Conservation (phyloP, 2,797 vertebrate genomes). For the Lagocephalus sceleratus region DNA sequence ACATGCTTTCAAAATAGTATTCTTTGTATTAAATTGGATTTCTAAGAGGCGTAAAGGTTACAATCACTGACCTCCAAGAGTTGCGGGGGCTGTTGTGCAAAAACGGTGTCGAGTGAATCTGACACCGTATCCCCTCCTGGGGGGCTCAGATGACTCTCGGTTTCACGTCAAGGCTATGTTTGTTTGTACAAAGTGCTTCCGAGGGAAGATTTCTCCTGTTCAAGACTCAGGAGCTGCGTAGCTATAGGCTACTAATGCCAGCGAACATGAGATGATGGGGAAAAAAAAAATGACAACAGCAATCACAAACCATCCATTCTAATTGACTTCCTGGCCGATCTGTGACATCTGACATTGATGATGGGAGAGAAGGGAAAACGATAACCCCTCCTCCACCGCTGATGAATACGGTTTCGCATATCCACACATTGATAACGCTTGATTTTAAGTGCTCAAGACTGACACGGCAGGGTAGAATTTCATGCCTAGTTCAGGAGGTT, state of each 20-base stretch:
- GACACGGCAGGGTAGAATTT: too few relatives aligned
- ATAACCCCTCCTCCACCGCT: constrained; percentile 15
- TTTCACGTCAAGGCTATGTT: constrained; percentile 68
- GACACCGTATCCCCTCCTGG: constrained; percentile 58
- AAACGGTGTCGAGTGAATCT: constrained; percentile 39
- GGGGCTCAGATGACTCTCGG: constrained; percentile 39
- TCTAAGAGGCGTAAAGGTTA: constrained; percentile 66
- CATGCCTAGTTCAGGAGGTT: too few relatives aligned
- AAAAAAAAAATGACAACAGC: constrained; percentile 53
- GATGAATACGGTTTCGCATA: constrained; percentile 14
- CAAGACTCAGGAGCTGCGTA: constrained; percentile 36
- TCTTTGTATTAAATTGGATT: constrained; percentile 60
- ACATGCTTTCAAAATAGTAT: constrained; percentile 63
- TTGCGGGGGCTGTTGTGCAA: constrained; percentile 26
- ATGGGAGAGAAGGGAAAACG: constrained; percentile 60
- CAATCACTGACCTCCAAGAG: constrained; percentile 49
- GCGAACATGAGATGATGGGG: constrained; percentile 59
- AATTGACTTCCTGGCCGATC: constrained; percentile 75
- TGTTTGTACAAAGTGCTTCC: constrained; percentile 65
- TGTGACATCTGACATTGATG: constrained; percentile 61
- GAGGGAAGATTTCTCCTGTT: constrained; percentile 50
- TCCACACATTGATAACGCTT: background rate
- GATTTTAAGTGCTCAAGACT: too few relatives aligned
- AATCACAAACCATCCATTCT: constrained; percentile 68
- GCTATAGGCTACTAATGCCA: constrained; percentile 31